Conservation (phyloP, 2,113 vertebrate genomes). For the Rhagologus leucostigma region DNA sequence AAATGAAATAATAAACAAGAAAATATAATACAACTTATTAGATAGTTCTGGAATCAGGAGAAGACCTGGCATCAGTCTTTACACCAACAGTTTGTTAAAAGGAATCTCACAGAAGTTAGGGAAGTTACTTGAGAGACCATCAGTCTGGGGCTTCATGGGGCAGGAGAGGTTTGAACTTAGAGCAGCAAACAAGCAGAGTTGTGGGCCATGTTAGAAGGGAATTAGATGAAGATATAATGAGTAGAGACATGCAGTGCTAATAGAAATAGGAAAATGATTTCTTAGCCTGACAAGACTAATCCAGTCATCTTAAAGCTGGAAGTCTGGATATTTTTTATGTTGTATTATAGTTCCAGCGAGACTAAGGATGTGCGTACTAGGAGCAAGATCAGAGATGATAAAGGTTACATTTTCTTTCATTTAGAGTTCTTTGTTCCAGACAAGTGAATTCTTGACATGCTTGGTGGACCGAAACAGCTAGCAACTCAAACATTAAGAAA, state of each 20-base stretch:
- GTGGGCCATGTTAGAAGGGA: neutral
- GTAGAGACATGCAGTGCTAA: neutral
- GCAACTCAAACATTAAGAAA: neutral
- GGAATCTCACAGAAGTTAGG: neutral
- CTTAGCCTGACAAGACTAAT: neutral
- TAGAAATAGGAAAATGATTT: neutral
- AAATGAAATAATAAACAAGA: neutral
- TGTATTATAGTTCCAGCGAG: neutral
- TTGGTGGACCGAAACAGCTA: neutral
- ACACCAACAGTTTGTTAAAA: neutral
- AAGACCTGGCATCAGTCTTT: neutral
- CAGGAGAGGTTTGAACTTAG: neutral
- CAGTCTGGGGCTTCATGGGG: neutral
- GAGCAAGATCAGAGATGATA: neutral
- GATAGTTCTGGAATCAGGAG: neutral
- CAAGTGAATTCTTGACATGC: neutral
- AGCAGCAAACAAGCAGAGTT: neutral
- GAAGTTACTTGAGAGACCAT: neutral
- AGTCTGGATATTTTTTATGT: neutral
- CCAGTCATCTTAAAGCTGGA: neutral
- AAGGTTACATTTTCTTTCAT: neutral
- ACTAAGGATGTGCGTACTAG: neutral
- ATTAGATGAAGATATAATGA: neutral
- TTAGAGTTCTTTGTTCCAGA: neutral
- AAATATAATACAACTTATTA: neutral